phyloP scores from a whole-genome alignment of 2,113 vertebrate species.

The Daubentonia madagascariensis region DNA sequence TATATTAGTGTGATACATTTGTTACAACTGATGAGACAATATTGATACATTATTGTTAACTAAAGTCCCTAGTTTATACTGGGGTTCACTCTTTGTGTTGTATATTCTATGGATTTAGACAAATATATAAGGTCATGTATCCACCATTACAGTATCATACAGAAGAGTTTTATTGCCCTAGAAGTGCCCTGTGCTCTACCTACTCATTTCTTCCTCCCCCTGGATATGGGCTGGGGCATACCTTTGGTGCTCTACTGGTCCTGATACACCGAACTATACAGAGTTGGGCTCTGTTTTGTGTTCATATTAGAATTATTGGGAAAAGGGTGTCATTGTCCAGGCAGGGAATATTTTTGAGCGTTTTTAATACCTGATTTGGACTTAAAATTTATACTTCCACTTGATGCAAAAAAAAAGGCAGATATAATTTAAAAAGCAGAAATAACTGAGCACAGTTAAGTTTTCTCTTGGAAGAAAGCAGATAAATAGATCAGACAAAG shows the following conservation, averaged over 20 bases:
- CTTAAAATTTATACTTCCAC: background rate
- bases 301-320: background rate
- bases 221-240: background rate
- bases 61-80: background rate
- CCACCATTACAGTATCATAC: background rate
- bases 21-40: background rate
- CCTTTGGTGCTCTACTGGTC: background rate
- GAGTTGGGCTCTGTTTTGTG: background rate
- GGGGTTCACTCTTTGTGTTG: background rate
- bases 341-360: background rate
- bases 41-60: background rate
- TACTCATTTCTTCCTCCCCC: background rate
- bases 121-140: background rate
- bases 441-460: slow-evolving; percentile 10
- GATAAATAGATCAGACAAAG: background rate
- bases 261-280: background rate
- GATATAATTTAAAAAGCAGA: background rate
- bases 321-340: background rate
- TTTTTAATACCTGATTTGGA: background rate
- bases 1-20: background rate
- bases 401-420: background rate
- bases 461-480: slow-evolving; percentile 12
- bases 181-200: background rate
- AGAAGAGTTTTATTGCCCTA: background rate
- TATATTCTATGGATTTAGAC: background rate